phyloP scores from a whole-genome alignment of 2,797 vertebrate species.

The Novumbra hubbsi region DNA sequence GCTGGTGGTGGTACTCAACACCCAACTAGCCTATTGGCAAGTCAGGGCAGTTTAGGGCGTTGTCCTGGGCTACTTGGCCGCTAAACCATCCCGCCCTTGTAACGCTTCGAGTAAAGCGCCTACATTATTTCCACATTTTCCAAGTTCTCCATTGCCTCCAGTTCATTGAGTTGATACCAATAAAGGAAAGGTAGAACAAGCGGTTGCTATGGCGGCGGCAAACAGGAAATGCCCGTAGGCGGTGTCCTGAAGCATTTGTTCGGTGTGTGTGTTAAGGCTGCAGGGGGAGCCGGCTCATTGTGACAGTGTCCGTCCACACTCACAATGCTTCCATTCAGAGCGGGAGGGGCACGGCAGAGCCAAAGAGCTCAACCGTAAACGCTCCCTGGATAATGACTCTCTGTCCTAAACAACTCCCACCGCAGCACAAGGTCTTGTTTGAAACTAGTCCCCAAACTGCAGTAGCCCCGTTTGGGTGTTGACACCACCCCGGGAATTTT shows the following conservation, averaged over 20 bases:
- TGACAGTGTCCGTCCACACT: slow-evolving; percentile 52
- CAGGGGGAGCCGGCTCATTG: slow-evolving; percentile 48
- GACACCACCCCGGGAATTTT: slow-evolving; percentile 29
- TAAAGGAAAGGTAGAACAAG: slow-evolving; percentile 57
- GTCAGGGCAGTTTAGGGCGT: background rate
- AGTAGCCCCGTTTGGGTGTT: slow-evolving; percentile 21
- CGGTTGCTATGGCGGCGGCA: slow-evolving; percentile 65
- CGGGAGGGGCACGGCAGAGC: slow-evolving; percentile 22
- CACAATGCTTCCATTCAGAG: slow-evolving; percentile 45
- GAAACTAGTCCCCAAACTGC: slow-evolving; percentile 23
- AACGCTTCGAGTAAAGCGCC: background rate
- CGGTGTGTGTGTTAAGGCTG: slow-evolving; percentile 38
- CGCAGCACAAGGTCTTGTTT: slow-evolving; percentile 35
- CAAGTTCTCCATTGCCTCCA: background rate
- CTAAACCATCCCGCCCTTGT: background rate
- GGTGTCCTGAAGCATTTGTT: slow-evolving; percentile 52
- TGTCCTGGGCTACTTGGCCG: background rate
- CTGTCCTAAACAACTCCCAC: slow-evolving; percentile 54
- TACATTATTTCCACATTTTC: background rate
- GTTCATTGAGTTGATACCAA: background rate
- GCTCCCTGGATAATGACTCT: slow-evolving; percentile 56
- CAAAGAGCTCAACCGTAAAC: slow-evolving; percentile 42
- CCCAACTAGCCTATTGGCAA: background rate
- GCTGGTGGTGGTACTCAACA: background rate
- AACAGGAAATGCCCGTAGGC: slow-evolving; percentile 74